phyloP scores from a whole-genome alignment of 2,888 invertebrate species.

The Sisyra nigra region DNA sequence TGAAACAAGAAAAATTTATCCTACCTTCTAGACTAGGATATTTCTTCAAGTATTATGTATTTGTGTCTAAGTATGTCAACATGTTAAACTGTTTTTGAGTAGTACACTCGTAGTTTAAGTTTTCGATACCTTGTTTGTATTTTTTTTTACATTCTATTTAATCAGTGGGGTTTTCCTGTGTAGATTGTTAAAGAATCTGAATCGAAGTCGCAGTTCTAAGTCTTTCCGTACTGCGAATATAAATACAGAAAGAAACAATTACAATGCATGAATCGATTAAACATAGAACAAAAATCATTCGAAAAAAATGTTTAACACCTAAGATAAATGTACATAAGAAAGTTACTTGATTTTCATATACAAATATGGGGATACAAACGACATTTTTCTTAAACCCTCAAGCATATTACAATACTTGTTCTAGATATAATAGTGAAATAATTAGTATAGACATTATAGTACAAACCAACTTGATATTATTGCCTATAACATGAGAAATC shows the following conservation, averaged over 20 bases:
- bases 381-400: too few species aligned
- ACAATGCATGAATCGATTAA: background rate
- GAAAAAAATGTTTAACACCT: background rate
- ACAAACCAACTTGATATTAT: too few species aligned
- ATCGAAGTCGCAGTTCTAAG: conserved; percentile 86
- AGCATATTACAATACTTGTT: too few species aligned
- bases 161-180: conserved; percentile 77
- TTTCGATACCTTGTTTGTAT: background rate
- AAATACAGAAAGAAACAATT: conserved; percentile 20
- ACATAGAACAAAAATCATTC: background rate
- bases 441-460: too few species aligned
- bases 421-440: too few species aligned
- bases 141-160: conserved; percentile 47
- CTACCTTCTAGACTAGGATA: too few species aligned
- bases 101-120: background rate
- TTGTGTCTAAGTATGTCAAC: background rate
- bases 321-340: background rate
- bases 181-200: conserved; percentile 88
- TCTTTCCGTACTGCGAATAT: conserved; percentile 86
- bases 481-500: too few species aligned
- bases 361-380: too few species aligned
- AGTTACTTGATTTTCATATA: background rate
- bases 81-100: background rate
- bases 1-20: too few species aligned
- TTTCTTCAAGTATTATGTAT: too few species aligned